Evolutionary conservation across 2,113 vertebrate species (phyloP), one percentile per base, ranked within the genome.

Genomic region (Bos indicus): DNA sequence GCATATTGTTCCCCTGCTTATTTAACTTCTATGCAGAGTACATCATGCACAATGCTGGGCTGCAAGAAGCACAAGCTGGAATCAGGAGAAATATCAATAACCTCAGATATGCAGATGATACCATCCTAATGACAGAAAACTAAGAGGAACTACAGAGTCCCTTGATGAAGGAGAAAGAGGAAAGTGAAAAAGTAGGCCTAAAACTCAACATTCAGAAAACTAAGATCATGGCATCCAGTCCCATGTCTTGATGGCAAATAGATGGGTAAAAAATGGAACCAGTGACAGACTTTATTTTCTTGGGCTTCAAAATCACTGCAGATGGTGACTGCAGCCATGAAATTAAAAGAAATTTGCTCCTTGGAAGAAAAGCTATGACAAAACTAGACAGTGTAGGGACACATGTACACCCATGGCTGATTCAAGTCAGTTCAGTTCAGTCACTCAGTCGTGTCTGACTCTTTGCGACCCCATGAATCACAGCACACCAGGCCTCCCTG

Each of bases 361-460:
- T 74, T 74, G n/a, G n/a, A 40, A 74, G 67, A 74, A 74, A 74
- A 74, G n/a, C n/a, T 23, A 74, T 74, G 19, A 40, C n/a, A 74
- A 74, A 74, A 74, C n/a, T 40, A 36, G 67, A 40, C 10, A 74
- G 67, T 0, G 0, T 25, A 40, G n/a, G n/a, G 67, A 74, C n/a
- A 74, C 67, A 71, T 12, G 36, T 40, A 40, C n/a, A 40, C 5
- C 5, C n/a, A 74, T 74, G n/a, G n/a, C 67, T 40, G 67, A 74
- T 74, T 23, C 1, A 74, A 40, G 19, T 74, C n/a, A 40, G 2
- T 30, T 62, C 28, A 30, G 13, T 62, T 62, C 60, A 62, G 60
- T 7, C 7, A 13, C 28, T 62, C 28, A 30, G 60, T 62, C 13
- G 0, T 15, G 60, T 30, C 60, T 0, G 2, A 62, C 28, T 30